These are phyloP conservation scores for Cyprinus carpio DNA, from an alignment of 2,113 vertebrate genomes.

Conservation along the genomic window DNA sequence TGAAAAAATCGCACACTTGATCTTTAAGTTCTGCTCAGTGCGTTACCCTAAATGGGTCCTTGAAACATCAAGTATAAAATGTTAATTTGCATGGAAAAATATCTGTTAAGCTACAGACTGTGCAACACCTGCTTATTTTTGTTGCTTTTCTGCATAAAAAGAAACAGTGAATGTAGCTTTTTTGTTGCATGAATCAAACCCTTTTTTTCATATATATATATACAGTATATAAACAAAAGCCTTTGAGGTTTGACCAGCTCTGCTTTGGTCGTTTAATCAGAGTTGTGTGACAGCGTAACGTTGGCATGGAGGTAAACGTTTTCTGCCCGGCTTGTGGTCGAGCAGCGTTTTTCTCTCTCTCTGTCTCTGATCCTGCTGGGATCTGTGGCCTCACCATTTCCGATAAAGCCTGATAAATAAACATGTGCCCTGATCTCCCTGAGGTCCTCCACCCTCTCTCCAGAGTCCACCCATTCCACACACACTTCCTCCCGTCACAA, in stretches of 20 bases:
- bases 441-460: slow-evolving; percentile 73
- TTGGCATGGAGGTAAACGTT: slow-evolving; percentile 43
- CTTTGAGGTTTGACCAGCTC: slow-evolving; percentile 50
- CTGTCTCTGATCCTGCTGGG: slow-evolving; percentile 71
- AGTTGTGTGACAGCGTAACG: slow-evolving; percentile 21
- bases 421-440: slow-evolving; percentile 71
- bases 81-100: slow-evolving; percentile 22
- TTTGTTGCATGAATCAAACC: slow-evolving; percentile 36
- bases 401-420: slow-evolving; percentile 75
- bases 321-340: slow-evolving; percentile 19
- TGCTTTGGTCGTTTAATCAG: slow-evolving; percentile 45
- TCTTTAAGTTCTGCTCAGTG: slow-evolving; percentile 13
- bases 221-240: slow-evolving; percentile 25
- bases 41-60: slow-evolving; percentile 12
- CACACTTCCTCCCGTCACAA: slow-evolving; percentile 73
- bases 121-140: slow-evolving; percentile 35
- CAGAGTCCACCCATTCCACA: slow-evolving; percentile 68
- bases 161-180: neutral
- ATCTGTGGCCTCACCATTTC: slow-evolving; percentile 70
- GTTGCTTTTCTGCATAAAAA: neutral
- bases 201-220: slow-evolving; percentile 13
- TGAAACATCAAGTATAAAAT: neutral
- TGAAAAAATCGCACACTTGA: slow-evolving; percentile 3
- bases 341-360: neutral
- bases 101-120: slow-evolving; percentile 2